These are phyloP conservation scores for Bothrops jararaca DNA, from an alignment of 2,113 vertebrate species.

Conservation along the genomic window DNA sequence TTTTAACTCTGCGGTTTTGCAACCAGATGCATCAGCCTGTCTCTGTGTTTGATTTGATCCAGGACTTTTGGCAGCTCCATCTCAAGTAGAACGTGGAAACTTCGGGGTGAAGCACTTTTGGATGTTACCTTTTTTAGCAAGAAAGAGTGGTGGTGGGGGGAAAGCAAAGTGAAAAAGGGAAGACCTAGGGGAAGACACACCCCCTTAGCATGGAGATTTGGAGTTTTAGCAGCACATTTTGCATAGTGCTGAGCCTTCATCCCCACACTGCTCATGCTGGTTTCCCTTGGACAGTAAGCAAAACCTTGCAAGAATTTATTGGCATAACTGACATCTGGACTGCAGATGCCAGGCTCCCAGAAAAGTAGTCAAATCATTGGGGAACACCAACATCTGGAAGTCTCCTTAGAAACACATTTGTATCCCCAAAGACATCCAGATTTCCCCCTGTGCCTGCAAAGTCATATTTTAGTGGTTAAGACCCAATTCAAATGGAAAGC, in stretches of 20 bases:
- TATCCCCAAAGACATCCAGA: background rate
- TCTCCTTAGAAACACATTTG: background rate
- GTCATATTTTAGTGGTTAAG: background rate
- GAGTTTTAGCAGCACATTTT: background rate
- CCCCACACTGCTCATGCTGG: background rate
- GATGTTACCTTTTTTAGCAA: background rate
- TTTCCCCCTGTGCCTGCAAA: background rate
- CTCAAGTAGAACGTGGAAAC: conserved; percentile 51
- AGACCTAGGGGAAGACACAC: background rate
- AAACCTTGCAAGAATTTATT: background rate
- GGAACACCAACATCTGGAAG: background rate
- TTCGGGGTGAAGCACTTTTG: background rate
- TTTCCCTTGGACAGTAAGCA: background rate
- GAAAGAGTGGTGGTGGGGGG: background rate
- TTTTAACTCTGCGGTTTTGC: background rate
- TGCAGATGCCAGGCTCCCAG: background rate
- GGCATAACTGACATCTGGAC: background rate
- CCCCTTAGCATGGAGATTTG: background rate
- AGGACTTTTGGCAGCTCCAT: conserved; percentile 11
- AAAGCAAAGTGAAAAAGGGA: background rate
- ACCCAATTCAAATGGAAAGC: background rate
- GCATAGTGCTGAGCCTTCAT: background rate
- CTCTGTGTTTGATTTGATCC: background rate
- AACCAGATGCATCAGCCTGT: conserved; percentile 2
- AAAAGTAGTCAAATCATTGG: background rate